These are phyloP conservation scores for Hymenochirus boettgeri DNA, from an alignment of 2,113 vertebrate species.

Conservation along the genomic window DNA sequence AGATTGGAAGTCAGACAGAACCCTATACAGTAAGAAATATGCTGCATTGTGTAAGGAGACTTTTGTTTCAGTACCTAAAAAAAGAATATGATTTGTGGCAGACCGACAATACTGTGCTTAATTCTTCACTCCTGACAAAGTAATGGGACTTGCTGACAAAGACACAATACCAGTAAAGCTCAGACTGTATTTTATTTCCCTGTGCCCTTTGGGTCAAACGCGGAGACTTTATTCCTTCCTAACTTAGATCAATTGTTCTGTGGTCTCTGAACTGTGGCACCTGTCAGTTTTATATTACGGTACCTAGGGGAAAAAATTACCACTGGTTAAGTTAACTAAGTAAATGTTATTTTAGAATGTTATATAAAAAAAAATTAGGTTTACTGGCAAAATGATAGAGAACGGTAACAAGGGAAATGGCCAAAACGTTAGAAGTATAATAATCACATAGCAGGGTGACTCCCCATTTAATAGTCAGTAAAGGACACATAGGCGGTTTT, in stretches of 20 bases:
- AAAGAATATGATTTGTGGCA: conserved; percentile 1
- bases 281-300: conserved; percentile 46
- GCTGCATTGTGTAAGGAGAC: not conserved
- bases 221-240: conserved; percentile 39
- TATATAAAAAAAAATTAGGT: conserved; percentile 25
- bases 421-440: too few relatives aligned
- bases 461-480: too few relatives aligned
- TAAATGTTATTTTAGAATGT: conserved; percentile 41
- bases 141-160: conserved; percentile 1
- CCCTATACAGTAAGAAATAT: not conserved
- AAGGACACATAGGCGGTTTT: too few relatives aligned
- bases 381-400: conserved; percentile 12
- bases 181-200: conserved; percentile 29
- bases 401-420: conserved; percentile 6
- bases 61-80: conserved; percentile 3
- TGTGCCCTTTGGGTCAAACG: conserved; percentile 31
- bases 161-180: conserved; percentile 24
- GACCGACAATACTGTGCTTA: not conserved
- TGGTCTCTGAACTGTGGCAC: conserved; percentile 51
- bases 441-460: too few relatives aligned
- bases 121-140: not conserved
- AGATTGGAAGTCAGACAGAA: not conserved
- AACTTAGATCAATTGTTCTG: conserved; percentile 50
- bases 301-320: conserved; percentile 29
- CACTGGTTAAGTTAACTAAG: conserved; percentile 43